Base-by-base conservation (phyloP, 2,888 invertebrate species). In the Macaria liturata region DNA sequence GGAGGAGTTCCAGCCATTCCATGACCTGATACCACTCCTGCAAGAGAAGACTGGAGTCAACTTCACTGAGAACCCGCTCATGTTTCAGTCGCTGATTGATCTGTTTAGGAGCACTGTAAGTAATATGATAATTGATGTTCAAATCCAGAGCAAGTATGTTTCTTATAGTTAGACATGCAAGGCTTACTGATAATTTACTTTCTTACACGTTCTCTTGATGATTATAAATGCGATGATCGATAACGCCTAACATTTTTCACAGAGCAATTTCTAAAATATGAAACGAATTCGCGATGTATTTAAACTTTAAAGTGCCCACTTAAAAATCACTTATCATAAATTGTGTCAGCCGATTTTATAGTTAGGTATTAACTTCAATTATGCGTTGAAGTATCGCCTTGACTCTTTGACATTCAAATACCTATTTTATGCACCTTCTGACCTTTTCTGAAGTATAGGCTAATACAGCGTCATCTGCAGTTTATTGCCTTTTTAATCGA, bases 51-150 rank as follows among this genome's bases (percentile, higher is more conserved):
- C 91, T 0, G 90, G 91, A 0, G 65, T 70, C 5, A 82, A 91
- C 69, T 91, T 91, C 64, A 79, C 83, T 0, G 84, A 88, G 46
- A 73, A 91, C 43, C 86, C 86, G 0, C 61, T 86, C 32, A 66
- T 84, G 49, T 90, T 84, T 46, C 76, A 89, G 49, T 74, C 83
- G 0, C 70, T 90, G 0, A 80, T 83, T 49, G 91, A 91, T 61
- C 68, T 91, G 43, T 81, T 84, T 37, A 83, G 69, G 46, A 88
- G 89, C 62, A 75, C 81, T 76, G 91, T 91, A 67, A 76, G 76
- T 60, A 43, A 20, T n/a, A 5, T 9, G 5, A 20, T 3, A 20
- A 20, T 20, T 44, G 34, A 37, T 7, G 34, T 6, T 7, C 34
- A 20, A 20, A 20, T 20, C 20, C 20, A 20, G 20, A 20, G 20